These are phyloP conservation scores for Drosophila austrosaltans DNA, from an alignment of 2,888 invertebrate genomes.

Conservation along the genomic window DNA sequence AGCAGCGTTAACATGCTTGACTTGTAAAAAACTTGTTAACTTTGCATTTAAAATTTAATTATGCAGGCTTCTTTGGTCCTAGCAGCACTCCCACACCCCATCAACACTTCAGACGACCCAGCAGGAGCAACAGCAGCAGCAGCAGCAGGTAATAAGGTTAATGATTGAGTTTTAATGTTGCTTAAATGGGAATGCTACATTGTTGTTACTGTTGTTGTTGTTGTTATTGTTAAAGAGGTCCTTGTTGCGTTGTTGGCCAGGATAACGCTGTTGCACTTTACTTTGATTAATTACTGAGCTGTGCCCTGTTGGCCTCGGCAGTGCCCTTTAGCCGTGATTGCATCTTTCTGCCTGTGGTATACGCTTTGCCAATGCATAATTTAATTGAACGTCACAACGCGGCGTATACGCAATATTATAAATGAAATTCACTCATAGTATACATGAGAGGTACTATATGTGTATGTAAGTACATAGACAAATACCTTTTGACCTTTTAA, in stretches of 20 bases:
- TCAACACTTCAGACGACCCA: constrained; percentile 10
- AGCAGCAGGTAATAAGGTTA: constrained; percentile 62
- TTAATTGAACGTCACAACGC: constrained; percentile 52
- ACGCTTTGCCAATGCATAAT: constrained; percentile 59
- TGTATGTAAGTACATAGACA: not conserved
- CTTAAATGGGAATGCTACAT: constrained; percentile 42
- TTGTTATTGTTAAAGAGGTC: constrained; percentile 13
- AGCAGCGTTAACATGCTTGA: constrained; percentile 50
- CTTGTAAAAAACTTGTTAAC: constrained; percentile 61
- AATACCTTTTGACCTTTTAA: not conserved
- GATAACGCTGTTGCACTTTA: constrained; percentile 52
- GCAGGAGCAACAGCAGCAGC: not conserved
- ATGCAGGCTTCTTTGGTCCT: constrained; percentile 38
- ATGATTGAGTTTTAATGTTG: constrained; percentile 62
- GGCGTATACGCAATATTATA: constrained; percentile 59
- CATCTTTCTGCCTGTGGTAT: constrained; percentile 30
- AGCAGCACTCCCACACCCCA: not conserved
- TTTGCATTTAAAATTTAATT: constrained; percentile 75
- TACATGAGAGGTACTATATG: not conserved
- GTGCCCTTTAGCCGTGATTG: constrained; percentile 42
- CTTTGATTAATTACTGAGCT: constrained; percentile 70
- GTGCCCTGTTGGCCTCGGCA: constrained; percentile 26
- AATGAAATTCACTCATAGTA: constrained; percentile 49
- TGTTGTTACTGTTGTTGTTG: constrained; percentile 20
- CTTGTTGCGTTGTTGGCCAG: constrained; percentile 29